Conservation (phyloP, 2,113 vertebrate species). For the Nesospiza acunhae region DNA sequence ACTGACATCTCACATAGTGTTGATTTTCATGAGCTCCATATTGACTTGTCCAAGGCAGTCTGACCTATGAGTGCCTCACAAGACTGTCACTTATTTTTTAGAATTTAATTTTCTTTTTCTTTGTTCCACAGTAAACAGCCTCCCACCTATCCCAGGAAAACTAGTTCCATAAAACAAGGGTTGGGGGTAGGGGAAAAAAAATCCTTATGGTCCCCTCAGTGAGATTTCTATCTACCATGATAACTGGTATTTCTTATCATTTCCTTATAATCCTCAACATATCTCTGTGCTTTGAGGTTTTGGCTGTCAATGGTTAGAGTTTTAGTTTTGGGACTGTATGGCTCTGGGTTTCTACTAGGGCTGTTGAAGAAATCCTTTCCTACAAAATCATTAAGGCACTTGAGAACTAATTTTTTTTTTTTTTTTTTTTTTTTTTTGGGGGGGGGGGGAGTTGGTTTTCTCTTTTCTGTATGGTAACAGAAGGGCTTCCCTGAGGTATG, state of each 20-base stretch:
- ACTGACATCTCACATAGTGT: not conserved
- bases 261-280: not conserved
- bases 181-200: rapidly evolving
- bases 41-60: not conserved
- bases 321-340: not conserved
- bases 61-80: not conserved
- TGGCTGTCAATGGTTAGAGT: not conserved
- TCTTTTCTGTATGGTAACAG: not conserved
- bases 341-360: not conserved
- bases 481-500: not conserved
- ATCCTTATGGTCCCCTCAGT: not conserved
- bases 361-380: not conserved
- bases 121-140: not conserved
- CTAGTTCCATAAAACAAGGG: not conserved
- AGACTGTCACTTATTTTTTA: not conserved
- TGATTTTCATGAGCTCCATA: not conserved
- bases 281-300: not conserved
- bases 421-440: not conserved
- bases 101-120: not conserved
- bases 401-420: not conserved
- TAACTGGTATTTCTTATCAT: not conserved
- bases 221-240: not conserved
- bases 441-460: not conserved
- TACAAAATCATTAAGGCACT: not conserved
- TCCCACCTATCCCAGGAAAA: not conserved